Conservation (phyloP, 2,797 vertebrate species). For the Merluccius polli region DNA sequence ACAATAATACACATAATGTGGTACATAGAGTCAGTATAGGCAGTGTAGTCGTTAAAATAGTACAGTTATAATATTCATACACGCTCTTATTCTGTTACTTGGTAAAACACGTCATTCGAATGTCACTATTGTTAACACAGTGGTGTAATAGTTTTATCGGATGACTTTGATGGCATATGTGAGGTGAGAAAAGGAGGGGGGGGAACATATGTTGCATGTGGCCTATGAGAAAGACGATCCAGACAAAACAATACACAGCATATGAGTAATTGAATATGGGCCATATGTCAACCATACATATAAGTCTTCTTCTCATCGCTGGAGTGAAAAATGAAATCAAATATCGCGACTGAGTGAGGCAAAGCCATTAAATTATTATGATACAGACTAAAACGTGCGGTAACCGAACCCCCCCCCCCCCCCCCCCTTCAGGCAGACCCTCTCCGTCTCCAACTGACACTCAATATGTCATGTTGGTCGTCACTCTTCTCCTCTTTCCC, state of each 20-base stretch:
- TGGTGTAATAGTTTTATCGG: neutral
- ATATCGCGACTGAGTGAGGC: conserved; percentile 65
- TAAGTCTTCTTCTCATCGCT: conserved; percentile 50
- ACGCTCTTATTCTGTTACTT: neutral
- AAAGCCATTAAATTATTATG: conserved; percentile 67
- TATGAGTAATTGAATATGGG: conserved; percentile 74
- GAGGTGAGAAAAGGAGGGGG: conserved; percentile 57
- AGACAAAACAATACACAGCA: conserved; percentile 68
- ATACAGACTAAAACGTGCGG: conserved; percentile 43
- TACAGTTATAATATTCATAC: neutral
- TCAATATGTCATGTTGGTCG: conserved; percentile 48
- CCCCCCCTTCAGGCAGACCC: conserved; percentile 42
- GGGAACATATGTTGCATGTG: conserved; percentile 67
- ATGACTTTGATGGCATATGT: conserved; percentile 52
- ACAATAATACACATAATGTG: too few relatives aligned
- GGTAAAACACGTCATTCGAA: neutral
- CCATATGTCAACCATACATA: conserved; percentile 75
- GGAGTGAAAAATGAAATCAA: conserved; percentile 69
- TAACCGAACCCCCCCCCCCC: conserved; percentile 51
- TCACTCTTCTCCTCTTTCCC: conserved; percentile 25
- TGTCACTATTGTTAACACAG: neutral
- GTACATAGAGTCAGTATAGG: neutral
- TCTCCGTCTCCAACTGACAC: conserved; percentile 61
- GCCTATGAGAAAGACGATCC: conserved; percentile 57
- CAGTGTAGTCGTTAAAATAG: neutral